A percentile compares a stretch with the other conserved stretches of the same genome.
These are phyloP conservation scores for Mugil cephalus DNA, from an alignment of 2,113 vertebrate species.

Conservation along the genomic window DNA sequence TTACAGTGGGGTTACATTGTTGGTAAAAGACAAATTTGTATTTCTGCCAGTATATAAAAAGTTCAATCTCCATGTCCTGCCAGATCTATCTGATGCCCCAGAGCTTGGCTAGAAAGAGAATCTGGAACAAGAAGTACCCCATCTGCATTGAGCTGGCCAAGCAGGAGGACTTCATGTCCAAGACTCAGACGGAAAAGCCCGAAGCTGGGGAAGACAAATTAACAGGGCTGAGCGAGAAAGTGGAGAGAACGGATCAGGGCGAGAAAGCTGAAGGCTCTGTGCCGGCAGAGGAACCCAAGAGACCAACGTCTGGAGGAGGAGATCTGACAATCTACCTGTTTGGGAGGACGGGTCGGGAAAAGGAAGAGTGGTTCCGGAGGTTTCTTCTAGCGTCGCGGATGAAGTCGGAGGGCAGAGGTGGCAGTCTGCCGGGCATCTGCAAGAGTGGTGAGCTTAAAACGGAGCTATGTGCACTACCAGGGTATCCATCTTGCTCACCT, in stretches of 20 bases:
- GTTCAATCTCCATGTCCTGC: conserved; percentile 3
- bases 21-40: too few species aligned
- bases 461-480: neutral
- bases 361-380: conserved; percentile 97
- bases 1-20: neutral
- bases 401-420: conserved; percentile 86
- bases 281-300: conserved; percentile 86
- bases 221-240: conserved; percentile 46
- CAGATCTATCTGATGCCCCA: conserved; percentile 96
- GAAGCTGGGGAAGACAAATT: conserved; percentile 69
- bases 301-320: conserved; percentile 78
- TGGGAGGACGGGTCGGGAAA: conserved; percentile 95
- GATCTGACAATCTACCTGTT: conserved; percentile 95
- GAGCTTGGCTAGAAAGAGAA: conserved; percentile 93
- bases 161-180: conserved; percentile 98
- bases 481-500: neutral
- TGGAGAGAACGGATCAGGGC: conserved; percentile 76
- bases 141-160: conserved; percentile 95
- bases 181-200: conserved; percentile 88
- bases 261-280: conserved; percentile 72
- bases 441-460: conserved; percentile 86
- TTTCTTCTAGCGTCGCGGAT: conserved; percentile 90
- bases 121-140: conserved; percentile 99
- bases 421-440: conserved; percentile 79
- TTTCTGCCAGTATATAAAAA: too few species aligned